Evolutionary conservation across 2,797 vertebrate genomes (phyloP), one percentile per base, ranked within the genome.

Genomic region (Schizothorax lantsangensis): DNA sequence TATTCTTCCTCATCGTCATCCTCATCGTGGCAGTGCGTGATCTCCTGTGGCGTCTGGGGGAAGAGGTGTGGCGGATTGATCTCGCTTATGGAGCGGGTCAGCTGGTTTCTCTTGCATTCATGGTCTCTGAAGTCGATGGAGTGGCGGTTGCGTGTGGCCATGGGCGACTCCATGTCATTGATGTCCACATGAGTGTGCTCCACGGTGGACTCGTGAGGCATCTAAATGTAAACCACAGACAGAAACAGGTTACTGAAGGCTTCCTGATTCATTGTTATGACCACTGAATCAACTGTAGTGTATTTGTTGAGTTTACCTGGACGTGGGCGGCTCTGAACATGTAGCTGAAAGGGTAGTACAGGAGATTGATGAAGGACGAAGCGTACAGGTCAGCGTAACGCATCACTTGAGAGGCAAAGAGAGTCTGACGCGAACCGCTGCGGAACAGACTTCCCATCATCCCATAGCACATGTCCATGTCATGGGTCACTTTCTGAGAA

Each of bases 1-100:
- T 84, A 90, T 49, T 84, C 72, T 75, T 83, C 86, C 38, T 99
- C 98, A 5, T 99, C 98, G 0, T 99, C 98, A 68, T 99, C 98
- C 92, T 99, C 98, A 10, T 99, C 98, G 0, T 99, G 98, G 95
- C 98, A 99, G 91, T 99, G 98, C 80, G 98, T 99, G 89, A 99
- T 99, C 95, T 99, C 98, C 93, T 98, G 97, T 36, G 98, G 98
- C 8, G 97, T 93, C 91, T 97, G 96, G 38, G 98, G 98, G 92
- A 98, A 99, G 90, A 99, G 97, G 91, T 98, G 97, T 72, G 98
- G 96, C 0, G 98, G 97, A 93, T 98, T 97, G 93, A 99, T 98
- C 93, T 99, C 98, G 1, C 98, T 99, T 93, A 99, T 92, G 36
- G 98, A 99, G 43, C 97, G 96, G 40, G 97, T 98, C 87, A 99